Conservation (phyloP, 2,888 invertebrate species). For the Watsonalla cultraria region DNA sequence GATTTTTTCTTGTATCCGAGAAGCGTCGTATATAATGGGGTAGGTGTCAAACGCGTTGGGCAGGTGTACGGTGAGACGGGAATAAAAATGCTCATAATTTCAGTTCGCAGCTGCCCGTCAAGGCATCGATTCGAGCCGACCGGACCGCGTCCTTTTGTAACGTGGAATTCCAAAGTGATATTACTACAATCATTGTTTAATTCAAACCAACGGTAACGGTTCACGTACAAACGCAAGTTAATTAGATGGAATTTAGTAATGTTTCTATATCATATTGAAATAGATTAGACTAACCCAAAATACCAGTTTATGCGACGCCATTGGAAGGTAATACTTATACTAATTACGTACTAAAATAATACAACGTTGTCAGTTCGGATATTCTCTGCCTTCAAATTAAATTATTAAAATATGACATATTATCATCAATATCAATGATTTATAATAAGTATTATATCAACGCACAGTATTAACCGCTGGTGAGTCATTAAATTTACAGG, state of each 20-base stretch:
- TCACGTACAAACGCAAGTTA: conserved; percentile 28
- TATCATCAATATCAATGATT: no score
- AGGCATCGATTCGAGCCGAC: conserved; percentile 57
- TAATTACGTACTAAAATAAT: no score
- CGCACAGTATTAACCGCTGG: no score
- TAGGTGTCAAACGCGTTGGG: conserved; percentile 74
- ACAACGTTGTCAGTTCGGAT: no score
- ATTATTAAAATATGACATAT: no score
- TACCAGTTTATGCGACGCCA: no score
- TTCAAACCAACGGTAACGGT: conserved; percentile 41
- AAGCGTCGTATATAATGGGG: conserved; percentile 63
- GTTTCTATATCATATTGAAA: not conserved
- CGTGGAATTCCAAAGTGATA: conserved; percentile 60
- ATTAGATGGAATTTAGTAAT: conserved; percentile 30
- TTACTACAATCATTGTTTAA: conserved; percentile 61
- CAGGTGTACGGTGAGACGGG: conserved; percentile 60
- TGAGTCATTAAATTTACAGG: no score
- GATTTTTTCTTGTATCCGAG: conserved; percentile 58
- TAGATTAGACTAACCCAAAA: no score
- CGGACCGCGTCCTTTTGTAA: conserved; percentile 59
- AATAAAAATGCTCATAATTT: conserved; percentile 76
- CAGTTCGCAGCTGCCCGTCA: conserved; percentile 75
- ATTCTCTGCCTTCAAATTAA: no score
- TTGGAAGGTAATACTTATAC: no score
- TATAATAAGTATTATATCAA: no score